A percentile compares a stretch with the other conserved stretches of the same genome.
phyloP scores from a whole-genome alignment of 2,113 vertebrate genomes.

The Furnarius figulus region DNA sequence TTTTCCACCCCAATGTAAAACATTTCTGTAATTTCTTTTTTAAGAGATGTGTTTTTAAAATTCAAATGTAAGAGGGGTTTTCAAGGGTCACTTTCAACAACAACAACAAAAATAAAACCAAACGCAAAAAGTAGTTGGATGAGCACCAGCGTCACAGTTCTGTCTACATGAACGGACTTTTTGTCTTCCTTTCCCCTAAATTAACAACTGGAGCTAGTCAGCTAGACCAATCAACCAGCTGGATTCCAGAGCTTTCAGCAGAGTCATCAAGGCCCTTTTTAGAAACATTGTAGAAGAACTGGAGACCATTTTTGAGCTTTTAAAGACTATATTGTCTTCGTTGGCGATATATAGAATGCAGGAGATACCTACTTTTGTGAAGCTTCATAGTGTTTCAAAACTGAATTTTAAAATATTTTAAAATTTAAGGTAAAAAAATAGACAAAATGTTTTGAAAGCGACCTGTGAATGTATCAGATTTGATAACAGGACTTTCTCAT shows the following conservation, averaged over 20 bases:
- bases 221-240: slow-evolving; percentile 24
- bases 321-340: neutral
- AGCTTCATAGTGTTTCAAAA: neutral
- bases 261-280: slow-evolving; percentile 28
- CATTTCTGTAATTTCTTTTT: slow-evolving; percentile 4
- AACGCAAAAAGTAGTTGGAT: slow-evolving; percentile 22
- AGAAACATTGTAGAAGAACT: slow-evolving; percentile 28
- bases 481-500: neutral
- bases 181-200: slow-evolving; percentile 47
- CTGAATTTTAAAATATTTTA: neutral
- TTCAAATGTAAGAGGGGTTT: slow-evolving; percentile 30
- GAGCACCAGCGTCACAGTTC: slow-evolving; percentile 35
- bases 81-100: slow-evolving; percentile 28
- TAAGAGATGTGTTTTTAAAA: slow-evolving; percentile 55
- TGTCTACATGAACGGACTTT: slow-evolving; percentile 46
- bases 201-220: slow-evolving; percentile 49
- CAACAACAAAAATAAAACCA: neutral
- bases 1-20: slow-evolving; percentile 17
- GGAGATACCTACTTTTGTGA: neutral
- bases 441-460: neutral
- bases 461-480: neutral
- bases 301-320: neutral
- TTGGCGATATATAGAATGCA: neutral
- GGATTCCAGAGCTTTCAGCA: slow-evolving; percentile 21
- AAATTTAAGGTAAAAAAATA: neutral